Conservation (phyloP, 30 jellyfish, hydroid and myxozoan species). For the Calvadosia cruxmelitensis region DNA sequence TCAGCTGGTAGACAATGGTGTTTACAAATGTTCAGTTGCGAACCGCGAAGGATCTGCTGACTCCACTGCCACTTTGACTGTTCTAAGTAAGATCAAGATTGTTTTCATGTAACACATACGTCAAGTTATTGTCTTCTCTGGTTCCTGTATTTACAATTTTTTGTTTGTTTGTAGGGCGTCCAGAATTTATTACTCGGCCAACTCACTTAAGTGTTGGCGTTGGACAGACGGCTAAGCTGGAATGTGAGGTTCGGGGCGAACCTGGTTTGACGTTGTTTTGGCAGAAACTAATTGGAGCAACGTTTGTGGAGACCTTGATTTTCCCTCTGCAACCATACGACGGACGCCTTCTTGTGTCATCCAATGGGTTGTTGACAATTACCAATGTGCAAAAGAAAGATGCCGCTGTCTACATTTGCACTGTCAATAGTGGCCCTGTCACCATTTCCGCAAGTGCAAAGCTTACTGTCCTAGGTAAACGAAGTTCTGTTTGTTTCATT, state of each 20-base stretch:
- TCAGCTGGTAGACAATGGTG: conserved; percentile 56
- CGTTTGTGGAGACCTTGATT: conserved; percentile 7
- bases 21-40: conserved; percentile 53
- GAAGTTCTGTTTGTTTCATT: too few relatives aligned
- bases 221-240: conserved; percentile 62
- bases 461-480: conserved; percentile 59
- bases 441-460: conserved; percentile 48
- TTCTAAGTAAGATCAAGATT: conserved; percentile 59
- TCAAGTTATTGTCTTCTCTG: too few relatives aligned
- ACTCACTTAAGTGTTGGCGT: conserved; percentile 55
- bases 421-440: conserved; percentile 34
- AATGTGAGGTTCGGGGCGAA: conserved; percentile 71
- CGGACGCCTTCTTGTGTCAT: conserved; percentile 7
- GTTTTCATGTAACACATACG: too few relatives aligned
- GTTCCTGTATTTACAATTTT: background rate
- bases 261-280: conserved; percentile 33
- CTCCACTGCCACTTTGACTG: conserved; percentile 38
- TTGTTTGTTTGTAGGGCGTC: conserved; percentile 30
- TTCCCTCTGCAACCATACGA: conserved; percentile 17
- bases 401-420: conserved; percentile 43
- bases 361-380: conserved; percentile 26
- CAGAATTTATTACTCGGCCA: conserved; percentile 57
- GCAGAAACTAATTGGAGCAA: conserved; percentile 43
- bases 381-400: conserved; percentile 49
- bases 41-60: conserved; percentile 63